A percentile compares a stretch with the other conserved stretches of the same genome.
Conservation (phyloP, 1,140 invertebrate genomes). For the Zaprionus kolodkinae region DNA sequence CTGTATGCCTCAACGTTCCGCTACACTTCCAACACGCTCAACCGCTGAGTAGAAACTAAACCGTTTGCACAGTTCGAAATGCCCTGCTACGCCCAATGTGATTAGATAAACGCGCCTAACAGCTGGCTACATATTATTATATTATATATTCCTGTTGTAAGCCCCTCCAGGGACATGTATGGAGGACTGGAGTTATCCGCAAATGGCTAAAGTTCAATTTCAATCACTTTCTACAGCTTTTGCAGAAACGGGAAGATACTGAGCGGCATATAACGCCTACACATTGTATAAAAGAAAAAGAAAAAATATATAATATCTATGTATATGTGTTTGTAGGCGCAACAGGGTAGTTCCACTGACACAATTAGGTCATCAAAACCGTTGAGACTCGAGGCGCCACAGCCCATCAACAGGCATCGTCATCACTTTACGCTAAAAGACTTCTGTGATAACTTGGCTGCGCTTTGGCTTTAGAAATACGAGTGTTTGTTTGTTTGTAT, state of each 20-base stretch:
- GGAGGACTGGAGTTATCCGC: slow-evolving; percentile 8
- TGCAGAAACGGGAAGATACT: background rate
- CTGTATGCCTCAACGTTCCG: slow-evolving; percentile 30
- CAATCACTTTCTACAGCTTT: background rate
- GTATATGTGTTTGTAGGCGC: slow-evolving; percentile 2
- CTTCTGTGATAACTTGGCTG: slow-evolving; percentile 15
- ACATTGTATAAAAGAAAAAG: background rate
- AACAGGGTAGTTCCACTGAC: slow-evolving; percentile 37
- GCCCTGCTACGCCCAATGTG: slow-evolving; percentile 40
- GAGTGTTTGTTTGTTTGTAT: background rate
- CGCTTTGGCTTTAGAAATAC: slow-evolving; percentile 1
- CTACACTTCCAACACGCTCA: slow-evolving; percentile 60
- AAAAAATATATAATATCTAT: background rate
- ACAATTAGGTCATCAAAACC: slow-evolving; percentile 49
- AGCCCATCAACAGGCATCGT: slow-evolving; percentile 42
- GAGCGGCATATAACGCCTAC: background rate
- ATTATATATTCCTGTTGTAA: slow-evolving; percentile 1
- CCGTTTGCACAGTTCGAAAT: slow-evolving; percentile 31
- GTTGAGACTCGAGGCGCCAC: slow-evolving; percentile 45
- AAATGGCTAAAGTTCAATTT: slow-evolving; percentile 16
- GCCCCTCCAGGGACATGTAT: background rate
- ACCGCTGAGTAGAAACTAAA: slow-evolving; percentile 63
- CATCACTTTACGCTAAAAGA: slow-evolving; percentile 23
- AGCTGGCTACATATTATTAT: slow-evolving; percentile 33
- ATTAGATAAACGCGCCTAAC: slow-evolving; percentile 56